Conservation (phyloP, 2,797 vertebrate species). For the Diplodus sargus region DNA sequence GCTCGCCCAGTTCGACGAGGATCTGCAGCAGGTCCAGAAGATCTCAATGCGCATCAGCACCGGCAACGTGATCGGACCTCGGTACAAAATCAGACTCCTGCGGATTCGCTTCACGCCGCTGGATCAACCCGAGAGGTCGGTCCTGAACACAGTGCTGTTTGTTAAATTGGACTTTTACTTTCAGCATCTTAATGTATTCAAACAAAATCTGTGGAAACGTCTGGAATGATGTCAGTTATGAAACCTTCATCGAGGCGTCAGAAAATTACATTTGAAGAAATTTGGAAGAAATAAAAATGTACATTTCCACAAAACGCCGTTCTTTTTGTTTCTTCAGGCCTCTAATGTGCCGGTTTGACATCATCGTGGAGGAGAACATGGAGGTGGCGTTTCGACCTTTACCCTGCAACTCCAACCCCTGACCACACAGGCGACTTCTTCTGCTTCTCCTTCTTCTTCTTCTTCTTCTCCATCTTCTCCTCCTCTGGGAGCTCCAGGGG, state of each 20-base stretch:
- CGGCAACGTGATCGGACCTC: constrained; percentile 85
- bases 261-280: no score
- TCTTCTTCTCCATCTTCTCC: not conserved
- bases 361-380: constrained; percentile 86
- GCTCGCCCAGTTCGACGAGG: constrained; percentile 86
- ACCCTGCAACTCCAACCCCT: constrained; percentile 70
- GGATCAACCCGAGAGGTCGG: constrained; percentile 80
- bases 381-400: constrained; percentile 84
- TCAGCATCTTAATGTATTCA: no score
- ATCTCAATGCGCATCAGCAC: constrained; percentile 84
- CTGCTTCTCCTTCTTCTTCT: not conserved
- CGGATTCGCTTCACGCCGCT: constrained; percentile 80
- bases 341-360: constrained; percentile 84
- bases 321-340: constrained; percentile 62
- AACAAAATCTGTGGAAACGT: no score
- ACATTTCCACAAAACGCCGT: no score
- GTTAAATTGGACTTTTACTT: no score
- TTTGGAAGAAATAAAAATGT: no score
- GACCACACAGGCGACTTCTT: constrained; percentile 25
- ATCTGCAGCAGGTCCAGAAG: constrained; percentile 83
- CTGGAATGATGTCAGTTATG: no score
- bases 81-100: constrained; percentile 85
- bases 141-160: not conserved
- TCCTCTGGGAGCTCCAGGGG: constrained; percentile 7
- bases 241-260: no score